Base-by-base conservation (phyloP, 2,888 invertebrate genomes). In the Andrena minutula region DNA sequence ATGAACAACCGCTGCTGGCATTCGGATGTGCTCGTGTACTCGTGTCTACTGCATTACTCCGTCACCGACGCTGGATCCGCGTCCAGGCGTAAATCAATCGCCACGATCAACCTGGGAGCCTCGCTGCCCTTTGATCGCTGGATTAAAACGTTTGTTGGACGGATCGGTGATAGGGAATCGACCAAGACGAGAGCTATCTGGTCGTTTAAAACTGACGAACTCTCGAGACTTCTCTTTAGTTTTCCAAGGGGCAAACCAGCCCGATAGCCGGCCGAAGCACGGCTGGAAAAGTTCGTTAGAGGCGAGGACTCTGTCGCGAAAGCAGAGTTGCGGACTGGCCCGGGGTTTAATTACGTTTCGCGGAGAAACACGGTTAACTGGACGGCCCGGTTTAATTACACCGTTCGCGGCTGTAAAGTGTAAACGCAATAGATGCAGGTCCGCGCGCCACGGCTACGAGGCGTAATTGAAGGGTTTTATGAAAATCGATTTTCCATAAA, bases 401-500 rank as follows among this genome's bases (percentile, higher is more conserved):
- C 58, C 73, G 79, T 74, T 77, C 80, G 75, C 72, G 66, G 69
- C 60, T 72, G 64, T 75, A 76, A 86, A 84, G 77, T 76, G 81
- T 88, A 82, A 86, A 86, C 66, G 86, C 66, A 78, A 82, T 78
- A 76, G 87, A 83, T 60, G 53, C 75, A 30, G 61, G 12, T 8
- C 51, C 56, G 56, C 26, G 47, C 30, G 66, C 26, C n/a, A 10
- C 60, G 61, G 32, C 85, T 66, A 66, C 61, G 51, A 35, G 41
- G 49, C 26, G 69, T 68, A 74, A 87, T 82, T 74, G 71, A 87
- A 63, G 70, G 41, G 56, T 86, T 88, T 86, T 86, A 81, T 60
- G 70, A 74, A 80, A 82, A 84, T 82, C 86, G 84, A 87, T 82
- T 76, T 86, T 76, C 76, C 79, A 82, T 85, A 77, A 87, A 88